Evolutionary conservation across 92 coral and sea anemone genomes (phyloP), one percentile per base, ranked within the genome.

Genomic region (Phenganax marumi): DNA sequence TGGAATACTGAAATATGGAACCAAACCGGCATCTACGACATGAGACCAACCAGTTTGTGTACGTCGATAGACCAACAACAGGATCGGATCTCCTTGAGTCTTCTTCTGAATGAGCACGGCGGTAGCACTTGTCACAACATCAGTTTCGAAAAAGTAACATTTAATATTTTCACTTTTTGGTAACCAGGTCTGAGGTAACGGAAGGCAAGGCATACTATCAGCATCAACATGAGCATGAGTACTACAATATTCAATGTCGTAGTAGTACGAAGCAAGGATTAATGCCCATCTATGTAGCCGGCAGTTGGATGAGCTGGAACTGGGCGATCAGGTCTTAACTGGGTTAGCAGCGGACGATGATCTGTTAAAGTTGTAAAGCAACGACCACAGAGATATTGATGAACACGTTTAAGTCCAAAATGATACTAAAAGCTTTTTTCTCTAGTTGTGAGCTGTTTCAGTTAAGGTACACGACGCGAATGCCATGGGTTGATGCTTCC

Each of bases 271-370:
- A 61, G 90, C 86, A 10, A 89, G 88, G 54, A 85, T 84, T 4
- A 91, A 54, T 0, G 92, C 83, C 97, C 91, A 85, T 23, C 88
- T 80, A 68, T 91, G 91, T 24, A 89, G 74, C 79, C 89, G 70
- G 88, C 85, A 48, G 91, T 90, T 23, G 87, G 82, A 73, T 50
- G 87, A 33, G 79, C 70, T 47, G 88, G 80, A 43, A 68, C 87
- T 13, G 83, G 86, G 0, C 79, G 68, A 55, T 84, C 63, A 39
- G 89, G 89, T n/a, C 88, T 76, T 24, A 90, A 87, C 22, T 85
- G 69, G 6, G 89, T 17, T 3, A 90, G 82, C 53, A 87, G 75
- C 17, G 90, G 91, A 23, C 86, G 84, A 58, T 85, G 89, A 50
- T 84, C 87, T 14, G 89, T 89, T 39, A 83, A 23, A 26, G 84